Base-by-base conservation (phyloP, 92 coral and sea anemone species). In the Desmophyllum pertusum region DNA sequence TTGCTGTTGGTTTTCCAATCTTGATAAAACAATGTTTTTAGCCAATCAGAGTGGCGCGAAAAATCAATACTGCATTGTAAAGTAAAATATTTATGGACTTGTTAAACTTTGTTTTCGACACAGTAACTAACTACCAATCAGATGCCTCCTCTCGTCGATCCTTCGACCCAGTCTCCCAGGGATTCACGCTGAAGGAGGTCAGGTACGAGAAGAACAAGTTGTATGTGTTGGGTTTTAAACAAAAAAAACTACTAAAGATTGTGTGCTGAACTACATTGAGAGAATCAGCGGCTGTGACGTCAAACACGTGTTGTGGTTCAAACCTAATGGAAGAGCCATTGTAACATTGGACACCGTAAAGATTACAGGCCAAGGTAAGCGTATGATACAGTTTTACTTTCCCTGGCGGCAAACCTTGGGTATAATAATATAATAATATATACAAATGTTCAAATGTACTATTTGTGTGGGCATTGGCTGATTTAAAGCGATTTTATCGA, bases 301-400 rank as follows among this genome's bases (percentile, higher is more conserved):
- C 8, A 74, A 11, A 11, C 75, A 38, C 10, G 68, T 81, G 27
- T 40, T 68, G 40, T 33, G 30, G 85, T 81, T 81, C 37, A 80
- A 67, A 64, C 59, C 59, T 1, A 43, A 73, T 42, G 86, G 86
- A 72, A 73, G 74, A 42, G 86, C 86, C 43, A 43, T 83, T 43
- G 87, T 83, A 39, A 83, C 73, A 1, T 48, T 83, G 73, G 21
- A 81, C 2, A 29, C 76, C 36, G 48, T 25, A 8, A 69, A 3
- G 43, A 81, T 81, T 19, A 19, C 41, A 78, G 13, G 13, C 50
- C 10, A 1, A 64, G 85, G 85, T 70, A 38, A 38, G 23, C 21
- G n/a, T 18, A 11, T 14, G 50, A 15, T 29, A n/a, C n/a, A 4
- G 30, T 55, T 76, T 35, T 1, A 43, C 45, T 68, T 19, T 68